phyloP scores from a whole-genome alignment of 2,888 invertebrate species.

The Phaedon cochleariae region DNA sequence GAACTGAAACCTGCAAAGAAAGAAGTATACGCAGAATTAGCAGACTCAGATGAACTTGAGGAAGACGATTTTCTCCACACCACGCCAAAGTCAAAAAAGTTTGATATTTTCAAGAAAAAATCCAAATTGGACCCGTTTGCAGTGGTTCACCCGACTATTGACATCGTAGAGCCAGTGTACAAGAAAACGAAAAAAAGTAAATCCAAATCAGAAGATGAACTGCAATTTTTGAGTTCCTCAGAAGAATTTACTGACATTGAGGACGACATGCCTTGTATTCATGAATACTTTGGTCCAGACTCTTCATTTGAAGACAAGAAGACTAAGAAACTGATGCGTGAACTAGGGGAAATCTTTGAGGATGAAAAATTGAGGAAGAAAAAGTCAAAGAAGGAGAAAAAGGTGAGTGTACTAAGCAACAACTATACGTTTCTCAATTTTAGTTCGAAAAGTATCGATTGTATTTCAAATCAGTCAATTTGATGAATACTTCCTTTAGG shows the following conservation, averaged over 20 bases:
- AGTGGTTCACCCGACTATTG: constrained; percentile 13
- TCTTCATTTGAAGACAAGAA: constrained; percentile 16
- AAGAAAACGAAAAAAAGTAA: constrained; percentile 20
- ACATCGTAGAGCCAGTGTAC: constrained; percentile 21
- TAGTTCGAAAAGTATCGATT: too few relatives aligned
- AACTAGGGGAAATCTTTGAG: constrained; percentile 21
- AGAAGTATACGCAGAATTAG: constrained; percentile 44
- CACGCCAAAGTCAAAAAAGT: constrained; percentile 23
- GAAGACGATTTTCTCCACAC: constrained; percentile 22
- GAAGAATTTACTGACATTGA: constrained; percentile 40
- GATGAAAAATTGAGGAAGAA: constrained; percentile 25
- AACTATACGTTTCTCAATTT: too few relatives aligned
- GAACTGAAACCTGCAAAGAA: constrained; percentile 19
- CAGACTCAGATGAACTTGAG: constrained; percentile 35
- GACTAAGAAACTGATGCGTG: constrained; percentile 4
- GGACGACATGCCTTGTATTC: constrained; percentile 42
- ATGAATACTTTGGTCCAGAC: constrained; percentile 40
- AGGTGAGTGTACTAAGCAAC: background rate
- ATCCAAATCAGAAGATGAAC: constrained; percentile 23
- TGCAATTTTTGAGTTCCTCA: constrained; percentile 37
- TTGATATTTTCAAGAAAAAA: constrained; percentile 29
- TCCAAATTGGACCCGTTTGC: constrained; percentile 27
- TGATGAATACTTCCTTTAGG: too few relatives aligned
- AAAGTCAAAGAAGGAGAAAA: constrained; percentile 3
- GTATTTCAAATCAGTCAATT: too few relatives aligned